Conservation (phyloP, 2,888 invertebrate genomes). For the Quadroppia sp. region DNA sequence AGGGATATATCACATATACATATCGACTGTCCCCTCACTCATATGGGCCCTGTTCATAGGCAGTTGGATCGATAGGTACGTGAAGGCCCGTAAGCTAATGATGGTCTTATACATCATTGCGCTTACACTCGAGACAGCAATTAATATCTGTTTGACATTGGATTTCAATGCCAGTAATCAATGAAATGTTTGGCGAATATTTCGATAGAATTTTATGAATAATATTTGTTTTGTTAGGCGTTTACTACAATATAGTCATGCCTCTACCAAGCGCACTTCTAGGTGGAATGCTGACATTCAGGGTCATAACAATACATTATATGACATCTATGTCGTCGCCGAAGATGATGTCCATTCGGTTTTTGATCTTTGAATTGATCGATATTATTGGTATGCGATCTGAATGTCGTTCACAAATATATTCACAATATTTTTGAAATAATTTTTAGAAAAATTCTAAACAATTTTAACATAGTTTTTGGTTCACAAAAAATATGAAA, state of each 20-base stretch:
- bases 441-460: no score
- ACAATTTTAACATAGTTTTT: no score
- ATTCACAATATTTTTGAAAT: no score
- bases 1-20: constrained; percentile 5
- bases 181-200: not conserved
- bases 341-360: not conserved
- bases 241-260: not conserved
- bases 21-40: not conserved
- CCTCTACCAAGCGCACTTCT: not conserved
- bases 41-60: not conserved
- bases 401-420: no score
- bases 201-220: no score
- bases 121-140: not conserved
- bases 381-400: not conserved
- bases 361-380: not conserved
- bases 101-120: not conserved
- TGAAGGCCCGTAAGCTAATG: not conserved
- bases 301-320: not conserved
- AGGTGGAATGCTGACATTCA: not conserved
- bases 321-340: not conserved
- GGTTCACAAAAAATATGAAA: no score
- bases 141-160: not conserved
- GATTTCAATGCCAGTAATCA: not conserved
- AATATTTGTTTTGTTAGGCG: not conserved
- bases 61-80: not conserved